These are phyloP conservation scores for Chorisops tibialis DNA, from an alignment of 2,888 invertebrate genomes.

Conservation along the genomic window DNA sequence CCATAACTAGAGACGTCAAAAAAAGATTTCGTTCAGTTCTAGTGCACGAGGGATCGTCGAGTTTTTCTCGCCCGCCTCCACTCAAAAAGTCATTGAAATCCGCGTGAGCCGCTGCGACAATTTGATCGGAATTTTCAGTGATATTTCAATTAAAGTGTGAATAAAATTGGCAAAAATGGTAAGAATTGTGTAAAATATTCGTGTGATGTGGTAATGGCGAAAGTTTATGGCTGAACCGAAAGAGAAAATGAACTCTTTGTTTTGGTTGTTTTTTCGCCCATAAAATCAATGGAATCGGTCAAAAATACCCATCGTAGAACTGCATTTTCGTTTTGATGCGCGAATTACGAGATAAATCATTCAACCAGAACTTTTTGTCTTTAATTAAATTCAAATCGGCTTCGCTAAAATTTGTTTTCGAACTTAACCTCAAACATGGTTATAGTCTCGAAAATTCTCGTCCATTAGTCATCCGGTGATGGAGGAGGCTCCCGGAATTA, in stretches of 20 bases:
- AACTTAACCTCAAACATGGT: background rate
- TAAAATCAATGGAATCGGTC: too few relatives aligned
- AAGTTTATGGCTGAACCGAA: too few relatives aligned
- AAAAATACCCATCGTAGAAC: too few relatives aligned
- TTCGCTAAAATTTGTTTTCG: background rate
- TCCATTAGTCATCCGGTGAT: constrained; percentile 5
- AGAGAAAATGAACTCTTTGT: too few relatives aligned
- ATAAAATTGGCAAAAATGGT: constrained; percentile 13
- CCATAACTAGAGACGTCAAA: background rate
- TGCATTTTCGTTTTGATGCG: too few relatives aligned
- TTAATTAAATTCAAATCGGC: background rate
- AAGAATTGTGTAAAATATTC: background rate
- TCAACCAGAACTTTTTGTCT: background rate
- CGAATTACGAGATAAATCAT: too few relatives aligned
- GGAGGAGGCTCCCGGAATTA: background rate
- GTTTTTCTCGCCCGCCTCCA: constrained; percentile 10
- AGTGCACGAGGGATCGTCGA: constrained; percentile 1
- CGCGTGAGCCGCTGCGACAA: constrained; percentile 22
- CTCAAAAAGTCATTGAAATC: constrained; percentile 9
- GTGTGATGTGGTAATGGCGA: too few relatives aligned
- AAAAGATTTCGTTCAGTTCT: background rate
- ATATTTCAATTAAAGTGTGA: background rate
- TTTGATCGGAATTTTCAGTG: background rate
- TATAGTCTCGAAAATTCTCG: constrained; percentile 19
- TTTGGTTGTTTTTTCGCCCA: too few relatives aligned